Conservation (phyloP, 2,888 invertebrate genomes). For the Drosophila subquinaria region DNA sequence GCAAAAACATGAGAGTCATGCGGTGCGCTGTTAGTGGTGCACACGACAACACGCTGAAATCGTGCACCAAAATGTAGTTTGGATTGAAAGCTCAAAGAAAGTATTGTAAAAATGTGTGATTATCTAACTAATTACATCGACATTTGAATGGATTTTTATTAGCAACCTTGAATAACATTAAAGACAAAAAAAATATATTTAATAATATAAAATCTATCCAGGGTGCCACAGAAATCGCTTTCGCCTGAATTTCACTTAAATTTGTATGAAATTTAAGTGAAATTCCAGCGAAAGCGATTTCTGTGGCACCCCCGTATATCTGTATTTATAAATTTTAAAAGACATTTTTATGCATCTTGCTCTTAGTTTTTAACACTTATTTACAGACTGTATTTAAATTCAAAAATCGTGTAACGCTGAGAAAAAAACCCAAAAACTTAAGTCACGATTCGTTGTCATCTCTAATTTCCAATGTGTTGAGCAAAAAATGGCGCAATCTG, state of each 20-base stretch:
- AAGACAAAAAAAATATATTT: background rate
- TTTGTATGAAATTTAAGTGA: too few relatives aligned
- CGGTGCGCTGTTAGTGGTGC: constrained; percentile 28
- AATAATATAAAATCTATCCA: too few relatives aligned
- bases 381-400: background rate
- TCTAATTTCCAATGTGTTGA: constrained; percentile 38
- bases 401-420: background rate
- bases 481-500: constrained; percentile 77
- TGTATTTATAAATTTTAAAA: too few relatives aligned
- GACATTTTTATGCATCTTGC: too few relatives aligned
- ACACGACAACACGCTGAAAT: constrained; percentile 1
- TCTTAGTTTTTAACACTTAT: too few relatives aligned
- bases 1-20: constrained; percentile 71
- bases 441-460: constrained; percentile 31
- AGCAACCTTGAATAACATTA: background rate
- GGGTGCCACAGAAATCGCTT: too few relatives aligned
- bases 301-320: too few relatives aligned
- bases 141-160: background rate
- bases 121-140: background rate
- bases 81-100: background rate
- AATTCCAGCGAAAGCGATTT: too few relatives aligned
- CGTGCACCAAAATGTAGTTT: background rate
- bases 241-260: too few relatives aligned
- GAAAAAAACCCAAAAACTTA: too few relatives aligned
- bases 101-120: background rate